Conservation (phyloP, 2,888 invertebrate genomes). For the Drosophila ustulata region DNA sequence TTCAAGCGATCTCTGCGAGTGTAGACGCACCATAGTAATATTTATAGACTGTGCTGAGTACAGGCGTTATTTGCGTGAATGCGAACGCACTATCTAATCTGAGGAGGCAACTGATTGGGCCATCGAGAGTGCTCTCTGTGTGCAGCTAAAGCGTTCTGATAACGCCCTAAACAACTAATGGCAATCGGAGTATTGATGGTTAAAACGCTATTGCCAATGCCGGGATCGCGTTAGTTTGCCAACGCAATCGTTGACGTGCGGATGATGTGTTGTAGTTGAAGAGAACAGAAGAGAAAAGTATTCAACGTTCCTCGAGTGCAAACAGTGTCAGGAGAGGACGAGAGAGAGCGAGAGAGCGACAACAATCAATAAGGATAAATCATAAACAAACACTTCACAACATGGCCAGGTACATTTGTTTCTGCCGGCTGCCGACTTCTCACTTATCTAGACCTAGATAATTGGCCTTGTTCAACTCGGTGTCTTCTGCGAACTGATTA, state of each 20-base stretch:
- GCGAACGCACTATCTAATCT: conserved; percentile 66
- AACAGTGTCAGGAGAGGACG: conserved; percentile 25
- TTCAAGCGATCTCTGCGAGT: background rate
- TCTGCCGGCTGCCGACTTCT: background rate
- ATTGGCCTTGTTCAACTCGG: conserved; percentile 23
- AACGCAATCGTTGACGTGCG: conserved; percentile 57
- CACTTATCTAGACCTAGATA: conserved; percentile 26
- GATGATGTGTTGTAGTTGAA: conserved; percentile 58
- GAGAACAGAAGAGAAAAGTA: conserved; percentile 6
- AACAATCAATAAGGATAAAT: conserved; percentile 30
- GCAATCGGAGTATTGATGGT: conserved; percentile 73
- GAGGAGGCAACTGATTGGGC: conserved; percentile 56
- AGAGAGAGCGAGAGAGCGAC: background rate
- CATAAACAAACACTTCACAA: conserved; percentile 17
- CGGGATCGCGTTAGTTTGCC: conserved; percentile 66
- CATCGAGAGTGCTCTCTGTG: conserved; percentile 50
- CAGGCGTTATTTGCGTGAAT: conserved; percentile 26
- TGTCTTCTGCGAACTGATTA: conserved; percentile 17
- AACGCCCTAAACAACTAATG: conserved; percentile 32
- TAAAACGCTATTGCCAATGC: conserved; percentile 65
- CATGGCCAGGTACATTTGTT: conserved; percentile 49
- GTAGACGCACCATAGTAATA: background rate
- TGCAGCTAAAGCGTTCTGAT: conserved; percentile 50
- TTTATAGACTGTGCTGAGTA: conserved; percentile 8
- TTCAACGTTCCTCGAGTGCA: conserved; percentile 12